Evolutionary conservation across 1,140 invertebrate species (phyloP).

Genomic region (Papilio dardanus): DNA sequence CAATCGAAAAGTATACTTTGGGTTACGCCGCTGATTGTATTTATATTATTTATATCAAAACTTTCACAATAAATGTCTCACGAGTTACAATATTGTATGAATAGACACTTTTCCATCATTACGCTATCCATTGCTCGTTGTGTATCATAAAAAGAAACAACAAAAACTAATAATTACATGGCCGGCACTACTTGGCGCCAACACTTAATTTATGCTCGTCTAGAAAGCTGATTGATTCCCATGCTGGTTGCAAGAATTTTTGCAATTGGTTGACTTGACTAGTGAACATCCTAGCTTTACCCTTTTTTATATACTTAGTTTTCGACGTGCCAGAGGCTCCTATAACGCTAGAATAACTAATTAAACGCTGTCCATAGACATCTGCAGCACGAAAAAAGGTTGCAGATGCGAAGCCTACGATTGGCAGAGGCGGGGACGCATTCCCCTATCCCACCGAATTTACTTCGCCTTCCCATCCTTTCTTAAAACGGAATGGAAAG

Average conservation of each 20-base stretch:
- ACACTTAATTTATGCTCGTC: neutral
- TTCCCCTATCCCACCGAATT: too few relatives aligned
- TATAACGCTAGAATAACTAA: neutral
- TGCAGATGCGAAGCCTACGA: too few relatives aligned
- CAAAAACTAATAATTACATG: neutral
- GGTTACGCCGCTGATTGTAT: too few relatives aligned
- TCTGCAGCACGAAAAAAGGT: too few relatives aligned
- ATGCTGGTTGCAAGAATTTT: constrained; percentile 4
- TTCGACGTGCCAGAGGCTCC: neutral
- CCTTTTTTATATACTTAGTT: too few relatives aligned
- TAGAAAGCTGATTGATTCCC: constrained; percentile 16
- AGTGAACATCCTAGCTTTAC: neutral
- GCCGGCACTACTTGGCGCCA: neutral
- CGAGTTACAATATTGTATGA: neutral
- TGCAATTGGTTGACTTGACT: neutral
- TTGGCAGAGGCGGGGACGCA: too few relatives aligned
- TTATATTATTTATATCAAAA: neutral
- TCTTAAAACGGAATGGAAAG: too few relatives aligned
- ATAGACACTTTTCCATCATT: neutral
- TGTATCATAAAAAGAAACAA: constrained; percentile 3
- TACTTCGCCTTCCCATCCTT: too few relatives aligned
- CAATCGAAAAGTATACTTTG: too few relatives aligned
- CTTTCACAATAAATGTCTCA: neutral
- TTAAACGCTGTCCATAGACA: too few relatives aligned
- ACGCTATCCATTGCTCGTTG: constrained; percentile 2